phyloP scores from a whole-genome alignment of 2,797 vertebrate species.

The Oceanodroma leucorhoa region DNA sequence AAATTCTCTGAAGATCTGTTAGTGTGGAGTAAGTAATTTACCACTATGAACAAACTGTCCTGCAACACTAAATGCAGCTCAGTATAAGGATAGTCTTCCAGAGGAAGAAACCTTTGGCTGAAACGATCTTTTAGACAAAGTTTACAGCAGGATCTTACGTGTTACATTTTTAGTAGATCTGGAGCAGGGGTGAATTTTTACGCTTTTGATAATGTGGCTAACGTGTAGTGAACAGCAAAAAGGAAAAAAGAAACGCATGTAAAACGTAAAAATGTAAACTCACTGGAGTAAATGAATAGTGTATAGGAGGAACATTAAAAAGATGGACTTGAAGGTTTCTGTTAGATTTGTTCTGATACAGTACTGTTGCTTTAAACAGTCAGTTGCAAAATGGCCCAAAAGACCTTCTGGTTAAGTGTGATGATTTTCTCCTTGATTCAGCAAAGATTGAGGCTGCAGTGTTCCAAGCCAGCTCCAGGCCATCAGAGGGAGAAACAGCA shows the following conservation, averaged over 20 bases:
- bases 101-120: not conserved
- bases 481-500: not conserved
- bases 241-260: not conserved
- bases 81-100: not conserved
- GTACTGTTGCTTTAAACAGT: not conserved
- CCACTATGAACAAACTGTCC: not conserved
- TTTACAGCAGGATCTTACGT: not conserved
- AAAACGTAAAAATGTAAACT: not conserved
- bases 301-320: not conserved
- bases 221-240: not conserved
- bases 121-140: not conserved
- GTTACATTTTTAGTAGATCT: not conserved
- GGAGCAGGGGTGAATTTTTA: not conserved
- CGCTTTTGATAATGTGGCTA: not conserved
- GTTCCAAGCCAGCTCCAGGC: slow-evolving; percentile 13
- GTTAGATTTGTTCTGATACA: not conserved
- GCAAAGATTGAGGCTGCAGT: not conserved
- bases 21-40: not conserved
- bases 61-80: not conserved
- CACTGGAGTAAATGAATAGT: not conserved
- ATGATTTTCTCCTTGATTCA: not conserved
- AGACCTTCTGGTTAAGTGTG: not conserved
- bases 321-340: not conserved
- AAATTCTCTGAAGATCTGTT: slow-evolving; percentile 21
- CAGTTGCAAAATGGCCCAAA: not conserved